A percentile compares a stretch with the other conserved stretches of the same genome.
phyloP scores from a whole-genome alignment of 2,888 invertebrate genomes.

The Deilephila elpenor region DNA sequence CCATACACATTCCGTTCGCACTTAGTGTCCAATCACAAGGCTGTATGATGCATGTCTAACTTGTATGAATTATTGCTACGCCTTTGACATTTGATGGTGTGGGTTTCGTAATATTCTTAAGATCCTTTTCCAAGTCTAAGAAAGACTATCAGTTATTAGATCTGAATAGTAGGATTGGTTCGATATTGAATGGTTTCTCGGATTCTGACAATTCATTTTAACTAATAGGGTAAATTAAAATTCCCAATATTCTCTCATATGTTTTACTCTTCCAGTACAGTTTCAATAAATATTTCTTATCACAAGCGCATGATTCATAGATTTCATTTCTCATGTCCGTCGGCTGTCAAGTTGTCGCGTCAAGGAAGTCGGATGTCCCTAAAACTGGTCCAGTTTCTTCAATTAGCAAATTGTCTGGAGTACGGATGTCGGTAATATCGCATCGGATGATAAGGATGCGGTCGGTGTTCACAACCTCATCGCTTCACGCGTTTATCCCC shows the following conservation, averaged over 20 bases:
- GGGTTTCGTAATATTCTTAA: too few relatives aligned
- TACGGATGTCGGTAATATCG: conserved; percentile 6
- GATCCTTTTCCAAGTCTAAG: too few relatives aligned
- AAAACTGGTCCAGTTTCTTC: conserved; percentile 19
- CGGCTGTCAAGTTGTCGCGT: background rate
- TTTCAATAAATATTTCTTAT: too few relatives aligned
- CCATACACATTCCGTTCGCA: conserved; percentile 6
- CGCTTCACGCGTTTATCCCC: background rate
- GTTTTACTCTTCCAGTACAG: too few relatives aligned
- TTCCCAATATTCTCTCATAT: too few relatives aligned
- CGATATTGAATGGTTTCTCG: too few relatives aligned
- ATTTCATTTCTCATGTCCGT: background rate
- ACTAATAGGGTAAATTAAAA: too few relatives aligned
- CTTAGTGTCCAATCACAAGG: conserved; percentile 1
- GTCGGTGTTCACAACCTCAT: background rate
- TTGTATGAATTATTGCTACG: too few relatives aligned
- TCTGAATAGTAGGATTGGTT: too few relatives aligned
- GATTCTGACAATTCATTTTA: too few relatives aligned
- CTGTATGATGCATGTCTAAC: background rate
- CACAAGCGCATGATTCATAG: background rate
- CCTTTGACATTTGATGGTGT: too few relatives aligned
- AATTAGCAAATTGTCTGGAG: conserved; percentile 9
- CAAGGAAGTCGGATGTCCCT: background rate
- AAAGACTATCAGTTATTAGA: too few relatives aligned
- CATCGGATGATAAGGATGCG: background rate